Percentiles rank a stretch among this genome's conserved stretches.
Evolutionary conservation across 2,113 vertebrate genomes (phyloP).

Genomic region (Microtus oregoni): DNA sequence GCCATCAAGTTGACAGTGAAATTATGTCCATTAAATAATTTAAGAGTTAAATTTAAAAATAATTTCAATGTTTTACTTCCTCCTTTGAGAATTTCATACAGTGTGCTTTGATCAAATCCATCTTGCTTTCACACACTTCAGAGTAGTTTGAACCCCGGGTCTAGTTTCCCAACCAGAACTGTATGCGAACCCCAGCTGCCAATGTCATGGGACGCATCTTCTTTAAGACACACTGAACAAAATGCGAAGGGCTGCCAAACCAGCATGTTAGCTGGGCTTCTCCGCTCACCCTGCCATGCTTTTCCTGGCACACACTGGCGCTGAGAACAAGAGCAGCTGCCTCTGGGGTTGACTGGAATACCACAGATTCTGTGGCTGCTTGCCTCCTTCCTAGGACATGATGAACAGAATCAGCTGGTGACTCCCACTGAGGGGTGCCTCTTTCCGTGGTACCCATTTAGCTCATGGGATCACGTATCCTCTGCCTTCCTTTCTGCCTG

Average conservation of each 20-base stretch:
- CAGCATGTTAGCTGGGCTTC: not conserved
- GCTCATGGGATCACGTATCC: not conserved
- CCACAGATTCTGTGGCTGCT: not conserved
- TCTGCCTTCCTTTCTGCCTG: not conserved
- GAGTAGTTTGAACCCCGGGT: constrained; percentile 20
- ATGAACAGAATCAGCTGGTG: constrained; percentile 22
- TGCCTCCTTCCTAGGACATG: not conserved
- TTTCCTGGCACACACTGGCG: constrained; percentile 4
- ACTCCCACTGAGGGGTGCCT: not conserved
- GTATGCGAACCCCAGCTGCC: not conserved
- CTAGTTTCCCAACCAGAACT: not conserved
- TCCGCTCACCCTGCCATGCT: not conserved
- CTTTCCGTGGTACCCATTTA: not conserved
- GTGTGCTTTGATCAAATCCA: not conserved
- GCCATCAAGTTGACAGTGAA: constrained; percentile 29
- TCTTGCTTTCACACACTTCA: not conserved
- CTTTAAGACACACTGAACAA: not conserved
- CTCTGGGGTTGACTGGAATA: not conserved
- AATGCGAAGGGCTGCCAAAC: not conserved
- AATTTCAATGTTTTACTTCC: not conserved
- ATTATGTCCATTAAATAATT: not conserved
- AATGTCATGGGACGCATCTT: not conserved
- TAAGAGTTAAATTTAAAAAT: not conserved
- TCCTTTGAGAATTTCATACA: not conserved
- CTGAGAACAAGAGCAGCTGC: not conserved